These are phyloP conservation scores for Entomobrya proxima DNA, from an alignment of 2,888 invertebrate species.

Conservation along the genomic window DNA sequence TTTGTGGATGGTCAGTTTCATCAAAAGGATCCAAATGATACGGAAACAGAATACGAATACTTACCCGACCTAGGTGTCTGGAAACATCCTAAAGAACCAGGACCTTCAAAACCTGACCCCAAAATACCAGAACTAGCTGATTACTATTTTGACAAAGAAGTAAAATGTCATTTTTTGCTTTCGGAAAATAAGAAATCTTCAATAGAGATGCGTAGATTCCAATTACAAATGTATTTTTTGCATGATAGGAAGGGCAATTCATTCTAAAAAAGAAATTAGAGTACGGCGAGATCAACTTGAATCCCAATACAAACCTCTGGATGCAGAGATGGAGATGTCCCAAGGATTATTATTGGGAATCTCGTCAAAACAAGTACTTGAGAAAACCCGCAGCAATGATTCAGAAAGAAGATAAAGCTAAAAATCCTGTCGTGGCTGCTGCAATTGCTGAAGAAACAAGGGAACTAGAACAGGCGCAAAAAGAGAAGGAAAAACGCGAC, in stretches of 20 bases:
- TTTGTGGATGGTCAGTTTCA: constrained; percentile 29
- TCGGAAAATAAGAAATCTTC: no score
- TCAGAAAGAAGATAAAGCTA: background rate
- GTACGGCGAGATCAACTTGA: constrained; percentile 48
- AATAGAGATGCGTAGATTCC: no score
- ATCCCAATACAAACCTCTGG: constrained; percentile 59
- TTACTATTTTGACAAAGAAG: constrained; percentile 57
- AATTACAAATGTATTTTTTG: background rate
- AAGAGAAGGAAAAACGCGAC: background rate
- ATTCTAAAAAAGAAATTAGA: constrained; percentile 42
- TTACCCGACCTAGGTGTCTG: constrained; percentile 56
- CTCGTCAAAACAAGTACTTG: constrained; percentile 37
- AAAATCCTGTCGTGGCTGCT: background rate
- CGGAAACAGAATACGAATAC: constrained; percentile 35
- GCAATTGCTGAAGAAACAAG: background rate
- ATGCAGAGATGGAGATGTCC: constrained; percentile 58
- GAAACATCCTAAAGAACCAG: background rate
- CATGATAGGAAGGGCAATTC: constrained; percentile 45
- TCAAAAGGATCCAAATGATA: constrained; percentile 10
- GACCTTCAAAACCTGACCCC: background rate
- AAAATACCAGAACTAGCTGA: background rate
- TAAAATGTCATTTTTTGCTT: background rate
- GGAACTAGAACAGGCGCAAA: background rate
- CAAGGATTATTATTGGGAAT: constrained; percentile 60
- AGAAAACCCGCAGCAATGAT: constrained; percentile 41